These are phyloP conservation scores for Idaea biselata DNA, from an alignment of 2,888 invertebrate species.

Conservation along the genomic window DNA sequence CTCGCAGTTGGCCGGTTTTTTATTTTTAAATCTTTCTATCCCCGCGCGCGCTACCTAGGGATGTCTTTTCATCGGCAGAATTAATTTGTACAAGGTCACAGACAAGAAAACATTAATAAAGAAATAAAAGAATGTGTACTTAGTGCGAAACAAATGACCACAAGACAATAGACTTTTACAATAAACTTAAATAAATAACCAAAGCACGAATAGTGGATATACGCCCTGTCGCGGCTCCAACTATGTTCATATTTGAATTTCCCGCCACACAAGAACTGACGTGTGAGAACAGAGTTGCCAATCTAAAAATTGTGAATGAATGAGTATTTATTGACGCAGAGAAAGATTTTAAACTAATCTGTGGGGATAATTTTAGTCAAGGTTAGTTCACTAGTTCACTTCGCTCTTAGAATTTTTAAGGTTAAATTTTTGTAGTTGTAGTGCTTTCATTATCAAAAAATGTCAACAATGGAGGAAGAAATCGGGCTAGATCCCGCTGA, in stretches of 20 bases:
- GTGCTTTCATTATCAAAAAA: not conserved
- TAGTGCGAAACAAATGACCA: too few relatives aligned
- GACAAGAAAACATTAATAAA: too few relatives aligned
- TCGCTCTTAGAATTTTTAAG: not conserved
- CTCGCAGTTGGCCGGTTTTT: too few relatives aligned
- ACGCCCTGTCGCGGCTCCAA: too few relatives aligned
- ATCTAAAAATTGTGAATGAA: not conserved
- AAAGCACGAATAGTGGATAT: not conserved
- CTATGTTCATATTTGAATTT: not conserved
- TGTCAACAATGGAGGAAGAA: not conserved
- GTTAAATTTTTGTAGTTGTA: conserved; percentile 6
- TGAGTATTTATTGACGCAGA: not conserved
- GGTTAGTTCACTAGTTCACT: not conserved
- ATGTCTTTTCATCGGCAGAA: too few relatives aligned
- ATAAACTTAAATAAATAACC: conserved; percentile 4
- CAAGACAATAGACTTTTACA: too few relatives aligned
- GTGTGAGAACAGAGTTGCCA: not conserved
- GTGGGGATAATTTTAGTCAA: not conserved
- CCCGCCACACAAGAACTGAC: not conserved
- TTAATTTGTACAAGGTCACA: too few relatives aligned
- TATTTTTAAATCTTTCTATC: too few relatives aligned
- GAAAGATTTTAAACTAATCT: not conserved
- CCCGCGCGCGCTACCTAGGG: too few relatives aligned
- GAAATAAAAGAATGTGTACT: too few relatives aligned
- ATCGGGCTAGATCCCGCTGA: not conserved